Percentiles rank a stretch among this genome's conserved stretches.
phyloP scores from a whole-genome alignment of 1,140 invertebrate species.

The Pemphigus obesinymphae region DNA sequence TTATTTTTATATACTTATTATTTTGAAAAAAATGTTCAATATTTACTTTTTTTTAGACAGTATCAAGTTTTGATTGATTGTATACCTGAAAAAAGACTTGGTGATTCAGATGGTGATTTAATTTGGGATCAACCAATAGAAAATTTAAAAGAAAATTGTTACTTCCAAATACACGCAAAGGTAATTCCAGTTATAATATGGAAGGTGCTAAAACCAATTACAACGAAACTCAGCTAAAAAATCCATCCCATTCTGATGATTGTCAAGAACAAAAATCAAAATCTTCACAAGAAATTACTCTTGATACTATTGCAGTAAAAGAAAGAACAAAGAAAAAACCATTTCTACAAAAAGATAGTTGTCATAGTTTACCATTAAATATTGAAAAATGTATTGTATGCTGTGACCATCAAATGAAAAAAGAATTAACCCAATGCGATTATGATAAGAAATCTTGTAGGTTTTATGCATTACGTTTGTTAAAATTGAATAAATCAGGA shows the following conservation, averaged over 20 bases:
- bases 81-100: background rate
- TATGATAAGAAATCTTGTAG: conserved; percentile 90
- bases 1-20: too few relatives aligned
- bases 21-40: too few relatives aligned
- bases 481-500: conserved; percentile 84
- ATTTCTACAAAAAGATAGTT: conserved; percentile 81
- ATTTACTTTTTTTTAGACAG: too few relatives aligned
- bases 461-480: conserved; percentile 90
- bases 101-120: background rate
- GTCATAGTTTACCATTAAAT: conserved; percentile 79
- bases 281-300: background rate
- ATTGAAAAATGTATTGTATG: conserved; percentile 88
- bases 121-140: background rate
- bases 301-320: background rate
- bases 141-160: background rate
- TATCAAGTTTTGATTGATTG: background rate
- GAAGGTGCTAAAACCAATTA: background rate
- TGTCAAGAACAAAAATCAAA: background rate
- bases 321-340: conserved; percentile 68
- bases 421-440: conserved; percentile 52
- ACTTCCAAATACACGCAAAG: background rate
- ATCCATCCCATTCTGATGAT: background rate
- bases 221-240: background rate
- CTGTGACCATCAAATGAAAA: conserved; percentile 63
- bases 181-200: background rate